Conservation (phyloP, 2,888 invertebrate species). For the Parnassius glacialis region DNA sequence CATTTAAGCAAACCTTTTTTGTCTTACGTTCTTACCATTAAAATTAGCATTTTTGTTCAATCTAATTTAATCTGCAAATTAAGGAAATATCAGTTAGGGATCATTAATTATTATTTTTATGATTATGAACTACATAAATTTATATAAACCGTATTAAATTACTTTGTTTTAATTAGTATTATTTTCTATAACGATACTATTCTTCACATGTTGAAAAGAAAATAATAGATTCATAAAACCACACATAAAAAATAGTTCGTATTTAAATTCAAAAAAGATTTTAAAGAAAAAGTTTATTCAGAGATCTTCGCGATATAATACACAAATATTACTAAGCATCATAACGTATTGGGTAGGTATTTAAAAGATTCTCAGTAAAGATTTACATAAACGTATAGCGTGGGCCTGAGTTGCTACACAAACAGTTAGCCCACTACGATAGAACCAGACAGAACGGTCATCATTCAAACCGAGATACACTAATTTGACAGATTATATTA, state of each 20-base stretch:
- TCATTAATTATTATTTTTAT: background rate
- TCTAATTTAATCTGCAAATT: slow-evolving; percentile 33
- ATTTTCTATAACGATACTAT: too few species aligned
- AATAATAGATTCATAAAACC: too few species aligned
- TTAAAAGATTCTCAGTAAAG: background rate
- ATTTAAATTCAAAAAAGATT: too few species aligned
- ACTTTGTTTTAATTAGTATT: too few species aligned
- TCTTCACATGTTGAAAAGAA: too few species aligned
- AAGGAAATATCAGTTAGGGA: background rate
- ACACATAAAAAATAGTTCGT: too few species aligned
- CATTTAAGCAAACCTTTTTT: slow-evolving; percentile 45
- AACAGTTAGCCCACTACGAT: slow-evolving; percentile 22
- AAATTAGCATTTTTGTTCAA: slow-evolving; percentile 34
- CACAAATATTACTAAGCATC: too few species aligned
- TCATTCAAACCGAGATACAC: slow-evolving; percentile 26
- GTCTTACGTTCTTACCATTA: slow-evolving; percentile 32
- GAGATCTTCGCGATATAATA: background rate
- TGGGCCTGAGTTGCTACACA: slow-evolving; percentile 1
- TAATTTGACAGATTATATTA: slow-evolving; percentile 31
- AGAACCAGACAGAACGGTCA: slow-evolving; percentile 20
- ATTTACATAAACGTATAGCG: slow-evolving; percentile 11
- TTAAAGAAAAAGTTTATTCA: too few species aligned
- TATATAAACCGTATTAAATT: too few species aligned
- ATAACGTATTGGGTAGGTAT: too few species aligned
- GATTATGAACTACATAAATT: background rate